Evolutionary conservation across 2,113 vertebrate species (phyloP), one percentile per base, ranked within the genome.

Genomic region (Chroicocephalus ridibundus): DNA sequence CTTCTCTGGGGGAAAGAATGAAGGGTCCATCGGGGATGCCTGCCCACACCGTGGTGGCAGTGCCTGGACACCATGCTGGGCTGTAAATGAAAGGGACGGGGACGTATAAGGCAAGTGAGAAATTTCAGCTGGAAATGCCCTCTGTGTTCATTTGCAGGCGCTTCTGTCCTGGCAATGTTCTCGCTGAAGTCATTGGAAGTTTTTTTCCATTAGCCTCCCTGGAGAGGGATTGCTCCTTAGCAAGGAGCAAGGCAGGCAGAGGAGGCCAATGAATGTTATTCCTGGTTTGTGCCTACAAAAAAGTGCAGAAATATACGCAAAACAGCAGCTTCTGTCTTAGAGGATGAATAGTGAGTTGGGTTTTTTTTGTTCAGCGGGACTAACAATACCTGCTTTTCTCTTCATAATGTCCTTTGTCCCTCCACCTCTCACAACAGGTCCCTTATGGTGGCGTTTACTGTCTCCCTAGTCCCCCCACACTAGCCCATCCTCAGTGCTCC

Each of bases 21-120:
- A 55, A 66, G 61, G 40, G 26, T 6, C 7, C 61, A 31, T 32
- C 0, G 0, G 24, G 19, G 32, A 6, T 68, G 14, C 8, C 68
- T 26, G 34, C 19, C 49, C 1, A 0, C 29, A 20, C 11, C 1
- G 3, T 26, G 38, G 15, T 58, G 68, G 21, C 27, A 25, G 21
- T 34, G 54, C 61, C 34, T 75, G 81, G 51, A 29, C 46, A 31
- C 11, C 46, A 10, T 2, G 5, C 74, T 57, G 58, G 32, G 47
- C 86, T 94, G 65, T 36, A 65, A 10, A 10, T 4, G 0, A 60
- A 92, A 49, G 21, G 36, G 20, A 66, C 26, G 2, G 16, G 52
- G 26, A 86, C 6, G 5, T 60, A 14, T 11, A 38, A 80, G 40
- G 15, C 49, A 47, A 61, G 31, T 4, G 16, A 71, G 55, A 71